Conservation (phyloP, 2,113 vertebrate species). For the Pseudorectes ferrugineus region DNA sequence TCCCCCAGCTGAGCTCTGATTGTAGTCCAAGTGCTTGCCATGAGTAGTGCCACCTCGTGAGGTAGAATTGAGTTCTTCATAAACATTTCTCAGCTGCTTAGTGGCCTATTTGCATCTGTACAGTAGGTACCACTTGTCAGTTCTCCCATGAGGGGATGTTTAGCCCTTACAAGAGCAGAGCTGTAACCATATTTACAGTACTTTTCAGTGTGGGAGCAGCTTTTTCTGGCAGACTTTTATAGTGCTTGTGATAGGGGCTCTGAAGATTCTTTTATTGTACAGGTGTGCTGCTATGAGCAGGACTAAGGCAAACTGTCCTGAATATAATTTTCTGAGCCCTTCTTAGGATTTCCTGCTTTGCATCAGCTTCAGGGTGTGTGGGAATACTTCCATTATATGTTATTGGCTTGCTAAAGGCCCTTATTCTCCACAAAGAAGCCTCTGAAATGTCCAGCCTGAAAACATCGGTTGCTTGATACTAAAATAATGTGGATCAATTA, state of each 20-base stretch:
- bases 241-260: background rate
- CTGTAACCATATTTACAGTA: background rate
- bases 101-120: background rate
- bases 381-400: background rate
- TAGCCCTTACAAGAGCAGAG: background rate
- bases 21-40: background rate
- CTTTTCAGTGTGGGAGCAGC: background rate
- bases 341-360: background rate
- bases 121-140: background rate
- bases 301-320: background rate
- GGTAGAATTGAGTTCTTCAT: background rate
- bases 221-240: background rate
- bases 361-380: background rate
- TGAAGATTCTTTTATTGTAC: rapidly evolving
- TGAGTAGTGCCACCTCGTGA: too few species aligned
- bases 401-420: background rate
- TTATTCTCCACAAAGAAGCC: background rate
- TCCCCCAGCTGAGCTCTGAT: background rate
- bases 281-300: background rate
- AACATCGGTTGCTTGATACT: background rate
- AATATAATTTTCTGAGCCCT: background rate
- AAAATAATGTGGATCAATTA: background rate
- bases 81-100: background rate
- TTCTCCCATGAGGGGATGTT: background rate
- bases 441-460: background rate